Evolutionary conservation across 2,888 invertebrate species (phyloP).

Genomic region (Cantharis lateralis): DNA sequence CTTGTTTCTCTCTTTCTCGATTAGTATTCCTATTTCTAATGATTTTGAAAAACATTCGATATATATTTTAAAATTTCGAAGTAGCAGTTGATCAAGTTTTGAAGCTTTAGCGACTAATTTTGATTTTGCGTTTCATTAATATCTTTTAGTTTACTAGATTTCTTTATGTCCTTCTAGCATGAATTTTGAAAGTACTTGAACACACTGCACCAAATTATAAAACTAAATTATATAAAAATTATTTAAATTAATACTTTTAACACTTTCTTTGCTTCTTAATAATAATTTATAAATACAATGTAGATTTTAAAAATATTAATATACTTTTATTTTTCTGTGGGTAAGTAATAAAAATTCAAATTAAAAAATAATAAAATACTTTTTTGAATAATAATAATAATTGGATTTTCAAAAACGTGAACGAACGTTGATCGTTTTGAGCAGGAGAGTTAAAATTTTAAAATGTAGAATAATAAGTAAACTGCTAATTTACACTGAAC

Average conservation of each 20-base stretch:
- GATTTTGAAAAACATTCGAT: too few relatives aligned
- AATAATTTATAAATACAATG: background rate
- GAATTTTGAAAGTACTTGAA: background rate
- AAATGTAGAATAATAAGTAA: background rate
- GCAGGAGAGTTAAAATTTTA: background rate
- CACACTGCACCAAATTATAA: slow-evolving; percentile 9
- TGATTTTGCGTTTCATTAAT: background rate
- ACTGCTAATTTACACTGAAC: background rate
- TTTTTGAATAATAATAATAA: background rate
- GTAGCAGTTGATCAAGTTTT: background rate
- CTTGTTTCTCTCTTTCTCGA: background rate
- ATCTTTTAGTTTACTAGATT: background rate
- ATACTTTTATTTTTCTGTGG: background rate
- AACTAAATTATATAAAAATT: background rate
- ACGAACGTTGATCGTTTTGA: background rate
- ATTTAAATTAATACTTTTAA: slow-evolving; percentile 2
- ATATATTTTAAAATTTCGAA: too few relatives aligned
- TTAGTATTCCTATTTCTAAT: background rate
- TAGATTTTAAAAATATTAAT: background rate
- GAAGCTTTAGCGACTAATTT: background rate
- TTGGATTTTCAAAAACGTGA: background rate
- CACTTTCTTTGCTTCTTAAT: background rate
- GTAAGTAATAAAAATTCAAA: background rate
- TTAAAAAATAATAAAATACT: background rate
- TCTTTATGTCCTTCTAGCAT: background rate